phyloP scores from a whole-genome alignment of 1,140 invertebrate species.

The Lamellibrachia luymesi region DNA sequence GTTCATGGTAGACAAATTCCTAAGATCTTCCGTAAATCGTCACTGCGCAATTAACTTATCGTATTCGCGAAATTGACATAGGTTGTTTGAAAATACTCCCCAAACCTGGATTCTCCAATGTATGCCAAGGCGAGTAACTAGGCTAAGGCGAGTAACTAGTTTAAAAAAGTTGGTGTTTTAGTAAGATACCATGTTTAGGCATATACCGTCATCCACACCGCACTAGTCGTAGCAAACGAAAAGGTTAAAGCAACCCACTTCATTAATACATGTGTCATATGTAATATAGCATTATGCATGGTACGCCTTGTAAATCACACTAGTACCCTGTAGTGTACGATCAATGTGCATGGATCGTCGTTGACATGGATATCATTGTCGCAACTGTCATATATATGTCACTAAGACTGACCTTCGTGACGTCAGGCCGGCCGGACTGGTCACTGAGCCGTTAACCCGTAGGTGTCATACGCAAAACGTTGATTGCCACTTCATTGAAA shows the following conservation, averaged over 20 bases:
- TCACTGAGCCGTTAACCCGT: not conserved
- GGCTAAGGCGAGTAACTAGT: not conserved
- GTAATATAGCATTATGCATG: not conserved
- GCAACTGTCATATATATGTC: not conserved
- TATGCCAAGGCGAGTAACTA: not conserved
- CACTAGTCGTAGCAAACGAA: not conserved
- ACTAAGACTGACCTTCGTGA: not conserved
- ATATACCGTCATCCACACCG: not conserved
- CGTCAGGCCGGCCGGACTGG: not conserved
- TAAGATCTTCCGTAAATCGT: not conserved
- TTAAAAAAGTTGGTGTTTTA: not conserved
- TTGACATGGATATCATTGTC: not conserved
- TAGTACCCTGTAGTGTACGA: not conserved
- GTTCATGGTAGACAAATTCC: too few relatives aligned
- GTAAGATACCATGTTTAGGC: not conserved
- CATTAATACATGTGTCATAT: not conserved
- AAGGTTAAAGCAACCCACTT: not conserved
- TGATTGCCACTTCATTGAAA: not conserved
- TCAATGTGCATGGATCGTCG: not conserved
- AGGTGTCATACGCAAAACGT: not conserved
- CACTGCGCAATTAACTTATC: not conserved
- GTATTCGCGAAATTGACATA: not conserved
- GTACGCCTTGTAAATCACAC: not conserved
- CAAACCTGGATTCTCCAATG: not conserved
- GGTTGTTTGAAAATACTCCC: not conserved